Base-by-base conservation (phyloP, 2,113 vertebrate genomes). In the Alligator sinensis region DNA sequence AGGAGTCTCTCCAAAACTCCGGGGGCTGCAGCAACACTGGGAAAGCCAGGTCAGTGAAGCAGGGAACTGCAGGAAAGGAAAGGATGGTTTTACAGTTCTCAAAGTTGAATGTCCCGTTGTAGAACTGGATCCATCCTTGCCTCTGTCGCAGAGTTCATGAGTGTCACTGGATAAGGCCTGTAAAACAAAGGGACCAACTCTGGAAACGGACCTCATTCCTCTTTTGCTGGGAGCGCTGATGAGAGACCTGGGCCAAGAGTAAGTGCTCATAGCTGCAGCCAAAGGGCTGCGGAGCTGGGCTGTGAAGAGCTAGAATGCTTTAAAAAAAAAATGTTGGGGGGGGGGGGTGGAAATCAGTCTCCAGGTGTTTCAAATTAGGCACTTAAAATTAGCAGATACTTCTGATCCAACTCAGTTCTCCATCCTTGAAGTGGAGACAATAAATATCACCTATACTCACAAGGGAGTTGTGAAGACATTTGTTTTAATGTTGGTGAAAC, bases 41-140 rank as follows among this genome's bases (percentile, higher is more conserved):
- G 28, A 30, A 47, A 83, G 28, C 19, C 30, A 18, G 10, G 13
- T 11, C n/a, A 89, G 17, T 3, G 70, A 21, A 55, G 27, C 58
- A 18, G 0, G 6, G 2, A 80, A 9, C 3, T 5, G 4, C 58
- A 38, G 76, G 0, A 19, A 54, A 34, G 74, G 58, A 11, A 8
- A 79, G 7, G 14, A 19, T 5, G 0, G 1, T 30, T 57, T 18
- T 18, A 2, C 15, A 64, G 25, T 62, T 47, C 19, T 7, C 54
- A 3, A 62, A 74, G 77, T 6, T 1, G 17, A 57, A 77, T 12
- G 4, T 21, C 3, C 0, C 58, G 61, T 27, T 1, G 0, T 64
- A 62, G 55, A 15, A 2, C 64, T 4, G 24, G 15, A 34, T 2
- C 5, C 3, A 1, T 1, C 6, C 77, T 6, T 34, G 5, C 64